Base-by-base conservation (phyloP, 2,888 invertebrate species). In the Lordiphosa fenestrarum region DNA sequence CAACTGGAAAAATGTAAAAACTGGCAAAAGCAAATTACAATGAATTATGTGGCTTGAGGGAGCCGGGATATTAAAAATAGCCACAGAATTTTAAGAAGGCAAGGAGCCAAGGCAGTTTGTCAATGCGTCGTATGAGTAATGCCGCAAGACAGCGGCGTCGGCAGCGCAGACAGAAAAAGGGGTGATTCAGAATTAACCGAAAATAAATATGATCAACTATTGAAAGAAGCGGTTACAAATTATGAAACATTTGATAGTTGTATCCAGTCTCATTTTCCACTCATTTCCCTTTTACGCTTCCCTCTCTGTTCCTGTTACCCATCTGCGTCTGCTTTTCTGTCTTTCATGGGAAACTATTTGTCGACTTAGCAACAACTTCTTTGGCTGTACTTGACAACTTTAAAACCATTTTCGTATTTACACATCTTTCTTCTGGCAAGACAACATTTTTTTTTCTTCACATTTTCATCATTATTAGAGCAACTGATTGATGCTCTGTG, bases 1-100 rank as follows among this genome's bases (percentile, higher is more conserved):
- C 80, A 85, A 64, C 78, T 76, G 78, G 70, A 65, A 78, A 78
- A 77, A 65, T 62, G 66, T 68, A 58, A 66, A 66, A 64, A 73
- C 71, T 19, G 65, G 65, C 62, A 39, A 42, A 56, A 54, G 84
- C 83, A 84, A 84, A 78, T 82, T 85, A 71, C 74, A 69, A 62
- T 85, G 86, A 80, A 85, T 84, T 80, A 85, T 80, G 82, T 73
- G 65, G 78, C 65, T 76, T 71, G 71, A 53, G 51, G 15, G 15
- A 2, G 15, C 33, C 13, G 44, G 37, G 9, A 48, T 69, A 73
- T 80, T 84, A 80, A 85, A 85, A 80, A 80, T 85, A 80, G 67
- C 74, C 61, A 50, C 63, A 55, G 41, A 56, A 68, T 59, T 33
- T 50, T 12, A 48, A 13, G 30, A 44, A 44, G 30, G 13, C 25